Conservation (phyloP, 2,888 invertebrate genomes). For the Ramazzottius varieornatus region DNA sequence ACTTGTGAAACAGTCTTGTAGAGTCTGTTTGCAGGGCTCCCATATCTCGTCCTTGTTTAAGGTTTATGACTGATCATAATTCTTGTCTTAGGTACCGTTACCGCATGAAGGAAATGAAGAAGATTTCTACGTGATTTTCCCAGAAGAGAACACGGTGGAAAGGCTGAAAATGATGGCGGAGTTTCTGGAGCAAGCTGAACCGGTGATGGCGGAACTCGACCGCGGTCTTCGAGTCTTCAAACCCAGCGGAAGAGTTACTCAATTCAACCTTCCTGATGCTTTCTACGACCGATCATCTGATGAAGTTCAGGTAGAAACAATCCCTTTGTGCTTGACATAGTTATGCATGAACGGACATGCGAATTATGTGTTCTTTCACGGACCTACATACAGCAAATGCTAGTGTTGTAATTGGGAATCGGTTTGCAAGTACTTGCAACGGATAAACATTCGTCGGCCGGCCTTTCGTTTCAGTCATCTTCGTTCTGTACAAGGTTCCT, state of each 20-base stretch:
- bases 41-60: too few species aligned
- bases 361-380: too few species aligned
- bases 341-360: too few species aligned
- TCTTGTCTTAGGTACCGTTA: background rate
- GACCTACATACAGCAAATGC: too few species aligned
- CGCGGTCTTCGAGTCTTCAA: constrained; percentile 51
- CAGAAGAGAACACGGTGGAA: constrained; percentile 15
- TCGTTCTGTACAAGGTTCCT: too few species aligned
- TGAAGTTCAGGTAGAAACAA: constrained; percentile 60
- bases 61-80: too few species aligned
- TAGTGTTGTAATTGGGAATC: too few species aligned
- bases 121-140: constrained; percentile 17
- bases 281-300: constrained; percentile 56
- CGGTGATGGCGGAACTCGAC: constrained; percentile 55
- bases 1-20: too few species aligned
- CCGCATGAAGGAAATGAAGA: constrained; percentile 12
- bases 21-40: too few species aligned
- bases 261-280: constrained; percentile 43
- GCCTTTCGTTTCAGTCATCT: too few species aligned
- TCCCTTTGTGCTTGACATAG: constrained; percentile 15
- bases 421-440: too few species aligned
- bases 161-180: constrained; percentile 39
- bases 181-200: constrained; percentile 47
- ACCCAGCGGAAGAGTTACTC: constrained; percentile 36
- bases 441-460: too few species aligned